A percentile compares a stretch with the other conserved stretches of the same genome.
Conservation (phyloP, 2,797 vertebrate species). For the Ambastaia sidthimunki region DNA sequence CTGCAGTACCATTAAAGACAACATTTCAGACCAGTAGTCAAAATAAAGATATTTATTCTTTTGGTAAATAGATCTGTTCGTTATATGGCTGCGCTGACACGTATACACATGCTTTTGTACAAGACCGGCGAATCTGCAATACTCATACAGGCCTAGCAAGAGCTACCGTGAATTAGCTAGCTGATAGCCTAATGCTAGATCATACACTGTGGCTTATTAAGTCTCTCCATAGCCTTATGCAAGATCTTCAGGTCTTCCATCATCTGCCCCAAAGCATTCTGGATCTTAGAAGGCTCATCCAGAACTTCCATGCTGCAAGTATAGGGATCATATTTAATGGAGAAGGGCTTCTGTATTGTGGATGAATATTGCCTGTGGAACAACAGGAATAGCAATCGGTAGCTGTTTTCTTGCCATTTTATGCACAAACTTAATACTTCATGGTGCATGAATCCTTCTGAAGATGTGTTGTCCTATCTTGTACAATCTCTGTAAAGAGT, state of each 20-base stretch:
- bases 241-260: slow-evolving; percentile 81
- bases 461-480: no score
- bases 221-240: slow-evolving; percentile 77
- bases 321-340: slow-evolving; percentile 70
- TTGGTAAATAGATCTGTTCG: slow-evolving; percentile 7
- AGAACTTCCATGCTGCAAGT: slow-evolving; percentile 81
- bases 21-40: slow-evolving; percentile 11
- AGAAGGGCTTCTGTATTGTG: slow-evolving; percentile 81
- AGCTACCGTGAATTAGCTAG: neutral
- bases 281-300: slow-evolving; percentile 78
- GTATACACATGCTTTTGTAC: neutral
- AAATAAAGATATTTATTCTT: slow-evolving; percentile 55
- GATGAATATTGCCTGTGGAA: slow-evolving; percentile 76
- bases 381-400: neutral
- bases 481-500: neutral
- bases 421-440: no score
- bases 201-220: slow-evolving; percentile 55
- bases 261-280: slow-evolving; percentile 73
- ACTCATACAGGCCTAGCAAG: neutral
- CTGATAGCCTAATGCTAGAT: neutral
- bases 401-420: no score
- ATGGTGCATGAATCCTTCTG: no score
- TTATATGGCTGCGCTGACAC: neutral
- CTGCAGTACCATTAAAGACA: neutral
- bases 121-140: neutral